These are phyloP conservation scores for Electrophaes corylata DNA, from an alignment of 2,888 invertebrate species.

Conservation along the genomic window DNA sequence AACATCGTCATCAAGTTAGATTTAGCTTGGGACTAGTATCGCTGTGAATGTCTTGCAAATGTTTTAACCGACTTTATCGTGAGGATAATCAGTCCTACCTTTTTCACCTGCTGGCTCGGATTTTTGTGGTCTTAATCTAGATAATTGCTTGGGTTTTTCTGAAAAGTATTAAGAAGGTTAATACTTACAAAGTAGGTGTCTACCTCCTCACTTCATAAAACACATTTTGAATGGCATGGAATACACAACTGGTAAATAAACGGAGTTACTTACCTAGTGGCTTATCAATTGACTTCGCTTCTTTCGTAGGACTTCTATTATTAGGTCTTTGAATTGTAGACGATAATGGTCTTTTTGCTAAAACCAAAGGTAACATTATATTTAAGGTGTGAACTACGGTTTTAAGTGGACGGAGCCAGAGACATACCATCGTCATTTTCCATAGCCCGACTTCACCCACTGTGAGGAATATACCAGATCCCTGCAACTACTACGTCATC, in stretches of 20 bases:
- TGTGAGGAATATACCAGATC: too few relatives aligned
- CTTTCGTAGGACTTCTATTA: conserved; percentile 17
- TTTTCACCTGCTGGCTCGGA: not conserved
- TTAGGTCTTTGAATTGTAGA: conserved; percentile 7
- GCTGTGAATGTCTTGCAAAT: too few relatives aligned
- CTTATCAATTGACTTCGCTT: conserved; percentile 4
- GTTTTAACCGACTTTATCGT: too few relatives aligned
- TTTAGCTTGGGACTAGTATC: too few relatives aligned
- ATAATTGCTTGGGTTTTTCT: conserved; percentile 4
- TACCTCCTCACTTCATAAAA: too few relatives aligned
- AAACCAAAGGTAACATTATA: conserved; percentile 1
- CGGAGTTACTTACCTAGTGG: conserved; percentile 24
- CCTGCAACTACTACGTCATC: too few relatives aligned
- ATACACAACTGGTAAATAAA: too few relatives aligned
- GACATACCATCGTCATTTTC: too few relatives aligned
- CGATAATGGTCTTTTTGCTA: conserved; percentile 13
- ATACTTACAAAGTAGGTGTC: too few relatives aligned
- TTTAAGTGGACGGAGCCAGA: too few relatives aligned
- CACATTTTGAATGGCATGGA: too few relatives aligned
- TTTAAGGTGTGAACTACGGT: not conserved
- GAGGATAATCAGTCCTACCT: not conserved
- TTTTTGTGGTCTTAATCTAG: not conserved
- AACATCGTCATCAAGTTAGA: not conserved
- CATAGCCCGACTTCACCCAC: too few relatives aligned
- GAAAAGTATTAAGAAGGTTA: not conserved